These are phyloP conservation scores for Hydropsyche betteni DNA, from an alignment of 2,888 invertebrate species.

Conservation along the genomic window DNA sequence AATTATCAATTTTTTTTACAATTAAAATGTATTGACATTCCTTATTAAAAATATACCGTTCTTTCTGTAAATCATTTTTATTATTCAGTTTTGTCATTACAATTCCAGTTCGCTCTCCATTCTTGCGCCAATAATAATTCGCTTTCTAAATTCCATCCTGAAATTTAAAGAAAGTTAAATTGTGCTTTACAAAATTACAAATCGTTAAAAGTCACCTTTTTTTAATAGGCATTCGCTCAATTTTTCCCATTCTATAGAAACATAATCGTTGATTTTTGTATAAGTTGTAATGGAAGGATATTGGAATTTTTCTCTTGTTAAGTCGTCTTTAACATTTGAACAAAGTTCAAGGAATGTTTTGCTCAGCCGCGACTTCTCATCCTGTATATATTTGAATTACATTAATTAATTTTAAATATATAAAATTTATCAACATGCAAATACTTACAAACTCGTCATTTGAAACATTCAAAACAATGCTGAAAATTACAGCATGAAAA, in stretches of 20 bases:
- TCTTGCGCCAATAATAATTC: conserved; percentile 69
- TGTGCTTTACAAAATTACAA: conserved; percentile 35
- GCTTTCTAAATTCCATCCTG: conserved; percentile 69
- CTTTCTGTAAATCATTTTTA: background rate
- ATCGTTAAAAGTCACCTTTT: conserved; percentile 59
- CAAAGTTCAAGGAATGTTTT: conserved; percentile 52
- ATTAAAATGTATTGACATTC: background rate
- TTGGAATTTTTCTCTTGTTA: conserved; percentile 47
- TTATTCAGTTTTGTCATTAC: background rate
- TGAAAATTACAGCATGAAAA: conserved; percentile 73
- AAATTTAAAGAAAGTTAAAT: conserved; percentile 47
- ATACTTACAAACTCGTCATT: background rate
- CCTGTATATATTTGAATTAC: conserved; percentile 48
- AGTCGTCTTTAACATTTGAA: background rate
- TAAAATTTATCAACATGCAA: background rate
- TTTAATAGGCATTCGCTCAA: conserved; percentile 58
- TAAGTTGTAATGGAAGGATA: conserved; percentile 57
- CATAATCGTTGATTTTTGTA: conserved; percentile 62
- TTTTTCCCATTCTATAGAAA: conserved; percentile 64
- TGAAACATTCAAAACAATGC: conserved; percentile 56
- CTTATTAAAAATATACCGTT: background rate
- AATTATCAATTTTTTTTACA: background rate
- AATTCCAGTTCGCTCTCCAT: conserved; percentile 60
- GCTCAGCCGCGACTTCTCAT: conserved; percentile 58
- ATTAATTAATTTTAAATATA: background rate